These are phyloP conservation scores for Osedax frankpressi DNA, from an alignment of 2,888 invertebrate genomes.

Conservation along the genomic window DNA sequence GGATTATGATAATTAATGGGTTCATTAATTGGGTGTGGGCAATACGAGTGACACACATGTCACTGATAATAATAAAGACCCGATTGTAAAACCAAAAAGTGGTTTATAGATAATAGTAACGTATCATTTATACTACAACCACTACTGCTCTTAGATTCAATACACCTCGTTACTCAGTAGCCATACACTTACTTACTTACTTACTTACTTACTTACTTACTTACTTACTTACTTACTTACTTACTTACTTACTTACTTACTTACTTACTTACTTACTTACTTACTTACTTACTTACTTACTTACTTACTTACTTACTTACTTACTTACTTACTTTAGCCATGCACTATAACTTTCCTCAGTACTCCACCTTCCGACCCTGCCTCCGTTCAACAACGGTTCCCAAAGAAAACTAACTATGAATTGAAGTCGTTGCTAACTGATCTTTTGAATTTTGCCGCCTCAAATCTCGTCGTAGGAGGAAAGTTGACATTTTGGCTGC, in stretches of 20 bases:
- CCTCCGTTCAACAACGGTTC: constrained; percentile 21
- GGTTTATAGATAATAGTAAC: no score
- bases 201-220: constrained; percentile 1
- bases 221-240: constrained; percentile 1
- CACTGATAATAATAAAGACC: no score
- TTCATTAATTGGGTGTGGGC: no score
- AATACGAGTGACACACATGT: no score
- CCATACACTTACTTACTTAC: neutral
- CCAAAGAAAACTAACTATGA: constrained; percentile 64
- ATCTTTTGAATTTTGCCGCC: constrained; percentile 71
- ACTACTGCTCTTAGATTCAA: no score
- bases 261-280: constrained; percentile 1
- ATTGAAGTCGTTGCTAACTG: constrained; percentile 66
- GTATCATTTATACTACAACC: no score
- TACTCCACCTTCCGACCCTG: neutral
- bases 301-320: neutral
- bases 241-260: constrained; percentile 1
- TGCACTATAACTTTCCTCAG: no score
- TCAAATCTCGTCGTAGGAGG: constrained; percentile 62
- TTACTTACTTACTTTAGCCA: no score
- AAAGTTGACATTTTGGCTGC: constrained; percentile 86
- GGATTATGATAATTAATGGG: no score
- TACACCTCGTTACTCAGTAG: neutral
- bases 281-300: neutral
- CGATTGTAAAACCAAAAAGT: no score